These are phyloP conservation scores for Sylvilagus floridanus DNA, from an alignment of 2,797 vertebrate species.

Conservation along the genomic window DNA sequence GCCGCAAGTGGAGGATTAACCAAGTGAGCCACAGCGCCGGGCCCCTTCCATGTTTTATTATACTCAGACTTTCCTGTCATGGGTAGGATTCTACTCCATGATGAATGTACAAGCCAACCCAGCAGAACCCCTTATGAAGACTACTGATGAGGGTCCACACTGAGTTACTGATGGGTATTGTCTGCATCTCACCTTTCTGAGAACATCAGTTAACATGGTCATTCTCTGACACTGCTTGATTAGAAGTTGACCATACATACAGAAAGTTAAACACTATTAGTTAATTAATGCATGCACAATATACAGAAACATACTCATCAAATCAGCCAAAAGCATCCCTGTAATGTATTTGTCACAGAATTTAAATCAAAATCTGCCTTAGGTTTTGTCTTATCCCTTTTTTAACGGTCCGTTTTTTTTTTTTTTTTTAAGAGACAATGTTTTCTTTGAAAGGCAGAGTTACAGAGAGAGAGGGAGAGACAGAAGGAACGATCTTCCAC, in stretches of 20 bases:
- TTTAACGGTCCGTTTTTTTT: constrained; percentile 9
- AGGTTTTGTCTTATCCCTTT: constrained; percentile 55
- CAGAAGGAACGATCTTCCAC: too few species aligned
- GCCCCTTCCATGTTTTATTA: neutral
- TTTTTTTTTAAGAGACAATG: too few species aligned
- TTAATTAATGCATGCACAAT: constrained; percentile 27
- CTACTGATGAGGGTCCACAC: neutral
- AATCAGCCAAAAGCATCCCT: constrained; percentile 10
- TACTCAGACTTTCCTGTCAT: neutral
- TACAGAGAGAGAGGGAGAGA: too few species aligned
- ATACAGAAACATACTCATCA: constrained; percentile 10
- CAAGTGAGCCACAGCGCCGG: too few species aligned
- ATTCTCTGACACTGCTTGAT: neutral
- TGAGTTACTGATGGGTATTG: neutral
- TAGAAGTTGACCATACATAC: constrained; percentile 43
- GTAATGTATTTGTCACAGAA: constrained; percentile 36
- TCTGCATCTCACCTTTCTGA: neutral
- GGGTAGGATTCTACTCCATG: neutral
- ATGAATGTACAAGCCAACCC: neutral
- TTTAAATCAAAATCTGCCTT: constrained; percentile 63
- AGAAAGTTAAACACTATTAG: constrained; percentile 36
- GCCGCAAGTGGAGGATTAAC: too few species aligned
- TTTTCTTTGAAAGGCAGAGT: too few species aligned
- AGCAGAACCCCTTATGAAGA: neutral
- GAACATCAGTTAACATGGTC: neutral